A percentile compares a stretch with the other conserved stretches of the same genome.
phyloP scores from a whole-genome alignment of 2,113 vertebrate genomes.

The Laticauda colubrina region DNA sequence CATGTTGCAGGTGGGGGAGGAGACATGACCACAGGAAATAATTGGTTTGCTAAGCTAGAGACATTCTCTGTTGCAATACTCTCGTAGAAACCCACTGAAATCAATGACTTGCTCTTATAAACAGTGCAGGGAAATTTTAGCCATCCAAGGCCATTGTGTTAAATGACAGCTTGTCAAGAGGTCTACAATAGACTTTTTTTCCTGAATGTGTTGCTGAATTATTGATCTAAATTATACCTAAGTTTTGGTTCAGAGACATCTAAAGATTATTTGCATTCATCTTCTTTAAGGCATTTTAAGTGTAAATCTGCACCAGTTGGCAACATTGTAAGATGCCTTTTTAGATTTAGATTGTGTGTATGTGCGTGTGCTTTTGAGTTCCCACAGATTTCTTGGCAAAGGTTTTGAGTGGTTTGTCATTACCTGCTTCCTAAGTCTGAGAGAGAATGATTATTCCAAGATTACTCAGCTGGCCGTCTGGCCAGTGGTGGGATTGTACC shows the following conservation, averaged over 20 bases:
- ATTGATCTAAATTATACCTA: neutral
- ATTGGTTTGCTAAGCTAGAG: constrained; percentile 26
- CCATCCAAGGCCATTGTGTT: neutral
- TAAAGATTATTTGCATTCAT: neutral
- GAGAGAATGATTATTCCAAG: neutral
- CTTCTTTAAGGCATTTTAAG: neutral
- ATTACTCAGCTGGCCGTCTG: neutral
- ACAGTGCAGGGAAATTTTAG: neutral
- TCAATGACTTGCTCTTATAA: neutral
- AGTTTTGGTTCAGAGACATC: neutral
- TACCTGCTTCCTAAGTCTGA: neutral
- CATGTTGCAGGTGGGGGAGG: constrained; percentile 18
- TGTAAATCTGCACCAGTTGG: neutral
- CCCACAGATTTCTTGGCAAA: neutral
- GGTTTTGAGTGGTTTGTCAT: neutral
- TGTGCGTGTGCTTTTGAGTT: neutral
- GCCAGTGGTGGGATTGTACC: too few relatives aligned
- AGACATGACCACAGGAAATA: constrained; percentile 40
- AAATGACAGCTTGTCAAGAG: neutral
- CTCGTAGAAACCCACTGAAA: neutral
- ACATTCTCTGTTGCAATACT: neutral
- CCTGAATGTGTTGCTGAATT: neutral
- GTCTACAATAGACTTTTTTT: neutral
- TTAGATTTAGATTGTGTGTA: neutral
- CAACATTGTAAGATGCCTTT: neutral